These are phyloP conservation scores for Decapterus maruadsi DNA, from an alignment of 2,797 vertebrate species.

Conservation along the genomic window DNA sequence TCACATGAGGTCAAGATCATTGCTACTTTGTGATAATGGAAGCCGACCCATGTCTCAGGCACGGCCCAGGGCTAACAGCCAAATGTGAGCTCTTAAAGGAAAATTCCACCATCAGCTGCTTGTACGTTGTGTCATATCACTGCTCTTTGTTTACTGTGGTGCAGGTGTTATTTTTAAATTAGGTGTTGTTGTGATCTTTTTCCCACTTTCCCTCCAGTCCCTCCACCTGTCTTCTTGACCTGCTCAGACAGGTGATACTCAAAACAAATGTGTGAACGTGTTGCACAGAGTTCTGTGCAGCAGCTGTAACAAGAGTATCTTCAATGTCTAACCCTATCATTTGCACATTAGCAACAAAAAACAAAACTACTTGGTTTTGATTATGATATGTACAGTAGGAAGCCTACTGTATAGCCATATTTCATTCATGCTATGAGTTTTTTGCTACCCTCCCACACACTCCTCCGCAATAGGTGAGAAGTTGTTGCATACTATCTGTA, in stretches of 20 bases:
- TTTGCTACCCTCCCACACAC: neutral
- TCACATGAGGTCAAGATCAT: conserved; percentile 73
- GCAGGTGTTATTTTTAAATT: conserved; percentile 1
- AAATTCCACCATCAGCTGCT: conserved; percentile 51
- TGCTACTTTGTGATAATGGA: conserved; percentile 44
- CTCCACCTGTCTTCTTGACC: neutral
- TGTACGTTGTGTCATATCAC: neutral
- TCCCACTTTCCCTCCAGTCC: neutral
- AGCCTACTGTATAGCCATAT: neutral
- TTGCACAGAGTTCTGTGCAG: conserved; percentile 4
- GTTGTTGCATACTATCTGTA: neutral
- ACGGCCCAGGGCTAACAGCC: conserved; percentile 50
- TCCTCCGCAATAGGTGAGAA: neutral
- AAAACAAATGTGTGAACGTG: conserved; percentile 2
- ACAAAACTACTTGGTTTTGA: neutral
- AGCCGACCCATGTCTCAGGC: conserved; percentile 43
- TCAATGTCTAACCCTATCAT: neutral
- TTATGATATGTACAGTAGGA: neutral
- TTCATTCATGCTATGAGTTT: conserved; percentile 1
- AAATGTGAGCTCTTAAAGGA: conserved; percentile 62
- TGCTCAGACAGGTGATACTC: conserved; percentile 5
- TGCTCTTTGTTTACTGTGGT: neutral
- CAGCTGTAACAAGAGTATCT: neutral
- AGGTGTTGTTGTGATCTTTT: neutral
- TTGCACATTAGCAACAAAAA: conserved; percentile 10